A percentile compares a stretch with the other conserved stretches of the same genome.
phyloP scores from a whole-genome alignment of 1,140 invertebrate species.

The Ganaspis sp. region DNA sequence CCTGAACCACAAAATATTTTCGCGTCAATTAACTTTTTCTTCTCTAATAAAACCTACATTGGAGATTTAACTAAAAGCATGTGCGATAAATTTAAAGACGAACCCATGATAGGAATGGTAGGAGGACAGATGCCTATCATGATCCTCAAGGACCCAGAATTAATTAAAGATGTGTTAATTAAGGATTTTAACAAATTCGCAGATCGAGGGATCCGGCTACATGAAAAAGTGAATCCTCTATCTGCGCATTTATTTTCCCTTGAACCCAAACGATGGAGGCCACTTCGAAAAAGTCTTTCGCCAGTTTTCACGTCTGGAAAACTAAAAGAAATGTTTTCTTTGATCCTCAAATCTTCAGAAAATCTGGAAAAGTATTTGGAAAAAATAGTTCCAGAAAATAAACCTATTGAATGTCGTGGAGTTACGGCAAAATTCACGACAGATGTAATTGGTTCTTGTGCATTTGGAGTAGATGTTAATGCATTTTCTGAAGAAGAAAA shows the following conservation, averaged over 20 bases:
- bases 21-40: conserved; percentile 54
- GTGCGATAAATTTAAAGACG: conserved; percentile 51
- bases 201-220: conserved; percentile 62
- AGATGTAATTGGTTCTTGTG: conserved; percentile 71
- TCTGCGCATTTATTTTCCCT: conserved; percentile 65
- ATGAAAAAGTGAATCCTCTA: conserved; percentile 75
- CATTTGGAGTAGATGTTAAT: conserved; percentile 74
- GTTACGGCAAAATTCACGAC: conserved; percentile 71
- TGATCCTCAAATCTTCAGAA: conserved; percentile 60
- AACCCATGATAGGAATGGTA: conserved; percentile 58
- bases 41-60: conserved; percentile 44
- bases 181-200: conserved; percentile 53
- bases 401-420: conserved; percentile 60
- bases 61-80: conserved; percentile 47
- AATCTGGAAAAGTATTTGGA: conserved; percentile 57
- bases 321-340: conserved; percentile 69
- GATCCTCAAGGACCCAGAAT: conserved; percentile 52
- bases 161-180: conserved; percentile 56
- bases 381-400: conserved; percentile 33
- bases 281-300: conserved; percentile 61
- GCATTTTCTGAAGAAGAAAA: conserved; percentile 72
- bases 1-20: conserved; percentile 56
- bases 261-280: conserved; percentile 65
- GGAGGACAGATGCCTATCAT: conserved; percentile 45
- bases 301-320: conserved; percentile 63